These are phyloP conservation scores for Philopedon plagiatum DNA, from an alignment of 2,888 invertebrate species.

Conservation along the genomic window DNA sequence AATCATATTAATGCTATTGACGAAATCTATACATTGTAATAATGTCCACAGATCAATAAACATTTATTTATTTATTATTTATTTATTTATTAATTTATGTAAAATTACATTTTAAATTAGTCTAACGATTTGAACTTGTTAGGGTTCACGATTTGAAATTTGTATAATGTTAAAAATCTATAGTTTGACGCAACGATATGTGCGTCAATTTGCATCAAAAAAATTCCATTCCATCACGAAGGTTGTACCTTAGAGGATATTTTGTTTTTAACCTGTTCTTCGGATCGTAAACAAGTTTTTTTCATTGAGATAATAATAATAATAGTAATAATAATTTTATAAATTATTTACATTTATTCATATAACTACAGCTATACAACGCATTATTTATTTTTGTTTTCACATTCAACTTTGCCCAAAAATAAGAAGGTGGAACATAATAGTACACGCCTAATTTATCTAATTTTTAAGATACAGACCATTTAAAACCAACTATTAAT, in stretches of 20 bases:
- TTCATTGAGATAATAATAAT: no score
- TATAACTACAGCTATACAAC: no score
- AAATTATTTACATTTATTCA: no score
- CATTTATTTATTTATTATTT: background rate
- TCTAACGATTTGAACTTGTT: background rate
- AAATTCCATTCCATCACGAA: background rate
- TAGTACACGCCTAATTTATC: background rate
- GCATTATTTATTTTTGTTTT: no score
- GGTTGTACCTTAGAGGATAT: background rate
- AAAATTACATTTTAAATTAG: background rate
- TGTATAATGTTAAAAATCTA: background rate
- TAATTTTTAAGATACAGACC: background rate
- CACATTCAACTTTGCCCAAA: no score
- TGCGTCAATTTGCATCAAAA: background rate
- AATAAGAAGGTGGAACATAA: no score
- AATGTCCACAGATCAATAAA: no score
- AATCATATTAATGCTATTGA: no score
- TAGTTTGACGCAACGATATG: background rate
- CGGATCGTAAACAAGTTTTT: no score
- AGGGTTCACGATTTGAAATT: background rate
- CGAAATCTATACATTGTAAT: no score
- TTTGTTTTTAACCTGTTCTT: background rate
- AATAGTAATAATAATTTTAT: no score
- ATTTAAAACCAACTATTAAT: background rate
- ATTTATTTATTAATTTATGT: background rate